phyloP scores from a whole-genome alignment of 2,797 vertebrate species.

The Tympanoctomys barrerae region DNA sequence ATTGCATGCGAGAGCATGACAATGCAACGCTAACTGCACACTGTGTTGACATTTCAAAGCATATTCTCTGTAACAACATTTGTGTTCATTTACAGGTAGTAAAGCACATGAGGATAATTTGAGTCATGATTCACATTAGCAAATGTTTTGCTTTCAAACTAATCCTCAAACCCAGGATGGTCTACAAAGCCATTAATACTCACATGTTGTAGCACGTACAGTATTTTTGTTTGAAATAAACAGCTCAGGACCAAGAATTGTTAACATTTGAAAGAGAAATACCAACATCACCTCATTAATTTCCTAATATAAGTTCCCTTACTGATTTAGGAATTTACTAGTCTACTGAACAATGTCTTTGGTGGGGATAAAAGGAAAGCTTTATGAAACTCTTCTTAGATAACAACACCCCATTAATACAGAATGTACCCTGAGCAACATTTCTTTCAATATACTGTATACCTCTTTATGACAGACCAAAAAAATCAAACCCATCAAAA shows the following conservation, averaged over 20 bases:
- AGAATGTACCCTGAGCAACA: conserved; percentile 46
- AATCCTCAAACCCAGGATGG: conserved; percentile 63
- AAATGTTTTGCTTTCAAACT: conserved; percentile 70
- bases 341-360: background rate
- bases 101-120: conserved; percentile 46
- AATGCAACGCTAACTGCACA: conserved; percentile 75
- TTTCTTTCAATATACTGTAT: background rate
- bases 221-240: conserved; percentile 21
- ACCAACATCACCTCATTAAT: background rate
- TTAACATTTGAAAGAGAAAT: conserved; percentile 55
- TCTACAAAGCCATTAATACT: conserved; percentile 50
- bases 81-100: conserved; percentile 76
- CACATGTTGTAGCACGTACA: background rate
- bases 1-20: conserved; percentile 70
- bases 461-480: background rate
- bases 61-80: conserved; percentile 78
- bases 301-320: background rate
- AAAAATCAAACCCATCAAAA: background rate
- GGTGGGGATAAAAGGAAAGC: background rate
- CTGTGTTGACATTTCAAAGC: conserved; percentile 79
- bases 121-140: conserved; percentile 63
- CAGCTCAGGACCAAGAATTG: conserved; percentile 19
- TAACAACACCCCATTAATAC: background rate
- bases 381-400: background rate
- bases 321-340: conserved; percentile 46